A percentile compares a stretch with the other conserved stretches of the same genome.
Evolutionary conservation across 2,888 invertebrate genomes (phyloP).

Genomic region (Drosophila hamatofila): DNA sequence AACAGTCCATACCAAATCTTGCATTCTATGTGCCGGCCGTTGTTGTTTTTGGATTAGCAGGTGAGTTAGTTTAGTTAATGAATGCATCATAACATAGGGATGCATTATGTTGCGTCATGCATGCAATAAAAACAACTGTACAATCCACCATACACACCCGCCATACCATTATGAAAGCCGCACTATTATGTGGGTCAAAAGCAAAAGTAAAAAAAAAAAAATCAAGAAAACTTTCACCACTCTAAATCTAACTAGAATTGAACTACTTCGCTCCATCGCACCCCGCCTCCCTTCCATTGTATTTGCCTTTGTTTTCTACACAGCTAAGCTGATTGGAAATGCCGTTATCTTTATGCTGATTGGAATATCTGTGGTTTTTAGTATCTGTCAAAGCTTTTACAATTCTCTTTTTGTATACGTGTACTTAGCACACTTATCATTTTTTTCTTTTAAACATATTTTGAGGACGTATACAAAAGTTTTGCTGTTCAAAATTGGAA

Average conservation of each 20-base stretch:
- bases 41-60: slow-evolving; percentile 91
- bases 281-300: background rate
- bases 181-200: slow-evolving; percentile 58
- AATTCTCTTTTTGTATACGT: slow-evolving; percentile 36
- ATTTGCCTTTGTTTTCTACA: background rate
- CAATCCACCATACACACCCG: background rate
- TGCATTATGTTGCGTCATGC: slow-evolving; percentile 47
- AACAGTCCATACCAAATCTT: slow-evolving; percentile 94
- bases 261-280: background rate
- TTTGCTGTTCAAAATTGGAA: slow-evolving; percentile 30
- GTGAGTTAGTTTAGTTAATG: slow-evolving; percentile 86
- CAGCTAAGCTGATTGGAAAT: slow-evolving; percentile 20
- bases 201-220: slow-evolving; percentile 13
- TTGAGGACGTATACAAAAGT: slow-evolving; percentile 63
- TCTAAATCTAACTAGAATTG: slow-evolving; percentile 15
- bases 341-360: slow-evolving; percentile 34
- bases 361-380: background rate
- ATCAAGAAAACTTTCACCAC: slow-evolving; percentile 60
- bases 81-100: background rate
- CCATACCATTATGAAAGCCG: slow-evolving; percentile 4
- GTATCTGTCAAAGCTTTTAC: background rate
- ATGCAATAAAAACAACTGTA: slow-evolving; percentile 26
- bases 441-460: slow-evolving; percentile 24
- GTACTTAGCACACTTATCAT: slow-evolving; percentile 44
- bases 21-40: slow-evolving; percentile 95